Conservation (phyloP, 92 coral and sea anemone genomes). For the Plumapathes pennacea region DNA sequence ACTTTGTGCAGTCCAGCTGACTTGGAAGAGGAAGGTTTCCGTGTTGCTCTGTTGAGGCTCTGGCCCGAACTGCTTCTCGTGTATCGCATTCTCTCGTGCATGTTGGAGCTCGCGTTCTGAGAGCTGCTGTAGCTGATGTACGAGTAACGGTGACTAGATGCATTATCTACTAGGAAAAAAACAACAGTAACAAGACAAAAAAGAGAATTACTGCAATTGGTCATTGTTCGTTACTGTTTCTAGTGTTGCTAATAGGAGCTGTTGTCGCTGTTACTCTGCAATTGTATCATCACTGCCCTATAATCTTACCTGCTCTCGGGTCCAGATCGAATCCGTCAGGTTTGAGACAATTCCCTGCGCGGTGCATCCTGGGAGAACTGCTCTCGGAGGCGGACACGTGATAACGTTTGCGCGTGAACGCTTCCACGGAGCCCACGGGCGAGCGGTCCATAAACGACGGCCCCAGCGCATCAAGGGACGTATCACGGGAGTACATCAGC, state of each 20-base stretch:
- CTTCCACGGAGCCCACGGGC: constrained; percentile 85
- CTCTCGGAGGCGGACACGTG: constrained; percentile 75
- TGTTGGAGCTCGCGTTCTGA: constrained; percentile 60
- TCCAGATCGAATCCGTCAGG: too few species aligned
- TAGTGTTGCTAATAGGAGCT: too few species aligned
- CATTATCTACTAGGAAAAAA: too few species aligned
- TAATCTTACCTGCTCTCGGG: too few species aligned
- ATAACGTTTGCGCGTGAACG: constrained; percentile 86
- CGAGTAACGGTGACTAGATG: constrained; percentile 19
- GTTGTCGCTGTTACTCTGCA: too few species aligned
- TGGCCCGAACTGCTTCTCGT: constrained; percentile 55
- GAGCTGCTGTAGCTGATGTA: constrained; percentile 16
- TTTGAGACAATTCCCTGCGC: constrained; percentile 4
- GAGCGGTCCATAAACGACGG: constrained; percentile 76
- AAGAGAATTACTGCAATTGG: too few species aligned
- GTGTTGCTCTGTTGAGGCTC: constrained; percentile 43
- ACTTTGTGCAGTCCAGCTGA: constrained; percentile 37
- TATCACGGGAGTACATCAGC: constrained; percentile 78
- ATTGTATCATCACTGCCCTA: too few species aligned
- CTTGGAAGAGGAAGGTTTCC: constrained; percentile 34
- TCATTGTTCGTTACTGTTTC: too few species aligned
- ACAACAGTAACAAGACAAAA: too few species aligned
- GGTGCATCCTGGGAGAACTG: constrained; percentile 64
- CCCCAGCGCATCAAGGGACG: constrained; percentile 51
- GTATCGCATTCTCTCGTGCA: constrained; percentile 57